Evolutionary conservation across 2,797 vertebrate genomes (phyloP).

Genomic region (Pteropus rufus): DNA sequence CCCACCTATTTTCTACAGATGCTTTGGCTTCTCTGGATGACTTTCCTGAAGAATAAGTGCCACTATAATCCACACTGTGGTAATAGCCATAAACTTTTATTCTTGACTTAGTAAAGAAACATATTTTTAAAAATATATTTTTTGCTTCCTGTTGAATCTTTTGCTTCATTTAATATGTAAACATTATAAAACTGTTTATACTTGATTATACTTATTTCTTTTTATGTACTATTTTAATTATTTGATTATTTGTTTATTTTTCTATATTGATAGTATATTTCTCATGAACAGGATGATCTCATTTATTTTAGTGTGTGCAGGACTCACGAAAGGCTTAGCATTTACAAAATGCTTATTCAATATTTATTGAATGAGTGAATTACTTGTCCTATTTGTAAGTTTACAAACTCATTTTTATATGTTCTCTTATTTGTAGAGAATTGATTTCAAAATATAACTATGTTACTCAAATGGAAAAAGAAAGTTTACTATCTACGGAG

Average conservation of each 20-base stretch:
- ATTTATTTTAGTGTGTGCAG: neutral
- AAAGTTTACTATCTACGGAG: neutral
- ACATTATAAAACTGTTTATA: neutral
- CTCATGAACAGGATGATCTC: neutral
- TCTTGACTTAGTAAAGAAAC: neutral
- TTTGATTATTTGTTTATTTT: neutral
- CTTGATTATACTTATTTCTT: neutral
- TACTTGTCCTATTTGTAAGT: neutral
- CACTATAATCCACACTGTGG: neutral
- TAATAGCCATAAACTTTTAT: neutral
- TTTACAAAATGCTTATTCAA: neutral
- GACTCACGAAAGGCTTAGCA: neutral
- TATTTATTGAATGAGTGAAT: neutral
- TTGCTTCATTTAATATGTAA: neutral
- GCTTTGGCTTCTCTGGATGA: fast-evolving
- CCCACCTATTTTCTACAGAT: neutral
- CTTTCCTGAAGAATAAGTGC: neutral
- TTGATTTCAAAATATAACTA: constrained; percentile 22
- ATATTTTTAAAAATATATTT: neutral
- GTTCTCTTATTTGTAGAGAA: neutral
- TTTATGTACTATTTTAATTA: neutral
- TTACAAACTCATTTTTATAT: neutral
- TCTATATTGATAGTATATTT: neutral
- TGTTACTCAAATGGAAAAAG: neutral
- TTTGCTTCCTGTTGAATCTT: neutral